Conservation (phyloP, 2,888 invertebrate species). For the Heliconius hortense region DNA sequence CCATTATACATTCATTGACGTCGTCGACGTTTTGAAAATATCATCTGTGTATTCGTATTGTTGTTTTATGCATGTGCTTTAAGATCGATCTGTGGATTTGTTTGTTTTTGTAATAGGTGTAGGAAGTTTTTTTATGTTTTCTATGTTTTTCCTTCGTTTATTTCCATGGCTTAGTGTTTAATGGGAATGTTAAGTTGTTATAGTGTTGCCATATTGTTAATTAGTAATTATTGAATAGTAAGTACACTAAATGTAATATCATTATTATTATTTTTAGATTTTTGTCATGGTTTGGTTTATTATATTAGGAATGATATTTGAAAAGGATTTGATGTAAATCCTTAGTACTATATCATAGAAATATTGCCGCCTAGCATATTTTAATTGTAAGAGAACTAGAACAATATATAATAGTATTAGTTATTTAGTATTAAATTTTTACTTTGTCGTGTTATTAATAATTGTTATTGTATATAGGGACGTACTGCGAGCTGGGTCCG, state of each 20-base stretch:
- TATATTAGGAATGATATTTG: background rate
- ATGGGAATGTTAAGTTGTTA: conserved; percentile 11
- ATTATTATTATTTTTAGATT: too few relatives aligned
- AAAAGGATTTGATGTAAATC: background rate
- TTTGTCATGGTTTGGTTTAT: background rate
- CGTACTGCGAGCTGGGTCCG: conserved; percentile 78
- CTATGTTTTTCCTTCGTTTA: background rate
- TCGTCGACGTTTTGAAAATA: background rate
- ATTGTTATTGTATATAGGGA: conserved; percentile 51
- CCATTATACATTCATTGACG: conserved; percentile 1
- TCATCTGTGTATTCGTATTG: background rate
- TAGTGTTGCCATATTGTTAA: background rate
- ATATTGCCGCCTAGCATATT: background rate
- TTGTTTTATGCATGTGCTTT: conserved; percentile 22
- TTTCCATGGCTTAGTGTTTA: conserved; percentile 10
- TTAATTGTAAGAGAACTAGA: background rate
- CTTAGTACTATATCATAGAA: too few relatives aligned
- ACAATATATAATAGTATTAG: background rate
- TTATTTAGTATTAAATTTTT: background rate
- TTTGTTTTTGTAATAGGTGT: conserved; percentile 7
- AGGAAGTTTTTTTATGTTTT: background rate
- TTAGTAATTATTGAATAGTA: background rate
- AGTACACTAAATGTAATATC: background rate
- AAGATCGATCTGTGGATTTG: background rate
- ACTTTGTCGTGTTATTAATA: background rate